Evolutionary conservation across 2,797 vertebrate genomes (phyloP), one percentile per base, ranked within the genome.

Genomic region (Lepus townsendii): DNA sequence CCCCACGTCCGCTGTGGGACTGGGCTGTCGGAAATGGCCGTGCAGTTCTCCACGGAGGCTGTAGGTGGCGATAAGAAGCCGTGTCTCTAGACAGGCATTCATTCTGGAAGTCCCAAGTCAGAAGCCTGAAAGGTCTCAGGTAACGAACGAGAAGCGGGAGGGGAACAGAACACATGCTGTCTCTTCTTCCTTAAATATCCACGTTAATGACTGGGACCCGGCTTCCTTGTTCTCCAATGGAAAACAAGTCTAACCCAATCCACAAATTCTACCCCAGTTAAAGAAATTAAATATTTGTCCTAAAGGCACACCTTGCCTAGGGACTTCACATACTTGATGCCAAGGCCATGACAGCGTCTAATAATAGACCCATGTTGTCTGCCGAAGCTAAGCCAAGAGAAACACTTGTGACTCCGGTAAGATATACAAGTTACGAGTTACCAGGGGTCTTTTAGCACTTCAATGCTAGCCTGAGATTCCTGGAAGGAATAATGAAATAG

Each of bases 1-100:
- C 5, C 27, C 47, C 26, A 10, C 3, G 16, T 57, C n/a, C 60
- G 17, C 26, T 72, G 90, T 68, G 17, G 66, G 32, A 76, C 66
- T 13, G 5, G 47, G 6, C 4, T 5, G 60, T 83, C 42, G 32
- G 26, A 93, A 62, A 69, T 76, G 16, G 6, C 65, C 7, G 0
- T 96, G 96, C 85, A 96, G 88, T 97, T 96, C 79, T 96, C 60
- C 6, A 22, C 86, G 7, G 3, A 50, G 90, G 32, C 96, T 0
- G 79, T 95, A 96, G 97, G 97, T 95, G 97, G 97, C 69, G 88
- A 65, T 80, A 63, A 94, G 86, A 88, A 93, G 87, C 92, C 60
- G 5, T 83, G 60, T 22, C 69, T 83, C 80, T 62, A 19, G 20
- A 13, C 30, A 26, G 30, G 66, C 14, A 11, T 10, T 86, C 57